Evolutionary conservation across 2,113 vertebrate species (phyloP).

Genomic region (Camelus bactrianus): DNA sequence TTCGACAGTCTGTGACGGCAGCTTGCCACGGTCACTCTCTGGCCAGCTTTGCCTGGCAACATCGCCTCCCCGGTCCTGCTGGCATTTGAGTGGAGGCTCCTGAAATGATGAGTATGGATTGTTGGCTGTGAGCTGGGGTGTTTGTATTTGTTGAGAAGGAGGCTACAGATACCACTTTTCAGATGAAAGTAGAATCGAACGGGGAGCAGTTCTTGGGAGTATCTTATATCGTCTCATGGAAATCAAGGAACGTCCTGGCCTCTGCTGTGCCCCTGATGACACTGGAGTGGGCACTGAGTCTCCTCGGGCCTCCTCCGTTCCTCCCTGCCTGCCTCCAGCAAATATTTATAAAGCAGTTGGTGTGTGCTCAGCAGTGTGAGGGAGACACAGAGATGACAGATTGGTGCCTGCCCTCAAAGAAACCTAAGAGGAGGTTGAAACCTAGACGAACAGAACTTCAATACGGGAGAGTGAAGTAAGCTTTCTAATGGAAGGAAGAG

Average conservation of each 20-base stretch:
- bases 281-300: background rate
- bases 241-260: background rate
- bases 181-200: background rate
- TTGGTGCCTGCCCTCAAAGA: background rate
- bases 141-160: background rate
- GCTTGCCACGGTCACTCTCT: background rate
- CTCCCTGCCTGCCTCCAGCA: background rate
- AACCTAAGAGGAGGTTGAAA: background rate
- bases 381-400: background rate
- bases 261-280: background rate
- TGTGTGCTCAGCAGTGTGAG: background rate
- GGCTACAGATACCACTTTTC: background rate
- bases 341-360: background rate
- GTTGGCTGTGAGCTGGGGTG: background rate
- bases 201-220: background rate
- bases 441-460: background rate
- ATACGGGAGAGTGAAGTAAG: background rate
- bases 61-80: background rate
- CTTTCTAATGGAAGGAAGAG: background rate
- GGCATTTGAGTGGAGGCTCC: background rate
- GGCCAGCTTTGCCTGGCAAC: background rate
- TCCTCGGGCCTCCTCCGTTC: background rate
- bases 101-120: background rate
- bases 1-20: background rate
- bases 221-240: background rate